A percentile compares a stretch with the other conserved stretches of the same genome.
phyloP scores from a whole-genome alignment of 2,888 invertebrate genomes.

The Ligdia adustata region DNA sequence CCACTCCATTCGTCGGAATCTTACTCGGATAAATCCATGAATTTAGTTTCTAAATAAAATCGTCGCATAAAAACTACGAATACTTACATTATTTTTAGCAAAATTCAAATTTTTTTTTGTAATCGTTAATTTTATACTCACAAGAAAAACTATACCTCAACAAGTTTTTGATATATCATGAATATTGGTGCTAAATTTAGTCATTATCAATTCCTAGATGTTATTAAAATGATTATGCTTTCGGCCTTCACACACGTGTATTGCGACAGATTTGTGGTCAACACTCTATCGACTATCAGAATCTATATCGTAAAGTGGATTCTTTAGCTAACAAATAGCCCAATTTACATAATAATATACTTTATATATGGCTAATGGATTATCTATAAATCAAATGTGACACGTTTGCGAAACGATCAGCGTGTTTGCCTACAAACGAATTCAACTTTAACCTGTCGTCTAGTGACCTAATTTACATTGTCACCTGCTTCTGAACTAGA shows the following conservation, averaged over 20 bases:
- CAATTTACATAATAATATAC: conserved; percentile 32
- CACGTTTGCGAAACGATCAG: conserved; percentile 23
- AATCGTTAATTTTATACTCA: too few species aligned
- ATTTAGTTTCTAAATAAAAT: too few species aligned
- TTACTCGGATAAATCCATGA: too few species aligned
- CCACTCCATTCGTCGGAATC: too few species aligned
- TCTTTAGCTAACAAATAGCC: conserved; percentile 29
- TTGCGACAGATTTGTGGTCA: conserved; percentile 25
- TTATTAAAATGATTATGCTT: conserved; percentile 20
- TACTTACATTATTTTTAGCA: too few species aligned
- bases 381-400: conserved; percentile 14
- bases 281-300: conserved; percentile 14
- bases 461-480: conserved; percentile 15
- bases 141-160: too few species aligned
- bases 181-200: too few species aligned
- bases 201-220: conserved; percentile 14
- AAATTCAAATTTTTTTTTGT: too few species aligned
- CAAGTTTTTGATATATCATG: too few species aligned
- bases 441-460: conserved; percentile 20
- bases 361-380: conserved; percentile 28
- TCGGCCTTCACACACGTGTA: conserved; percentile 21
- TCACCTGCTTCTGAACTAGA: neutral
- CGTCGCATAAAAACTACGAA: too few species aligned
- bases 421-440: conserved; percentile 4
- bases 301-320: conserved; percentile 30